These are phyloP conservation scores for Rhinopithecus roxellana DNA, from an alignment of 2,113 vertebrate species.

Conservation along the genomic window DNA sequence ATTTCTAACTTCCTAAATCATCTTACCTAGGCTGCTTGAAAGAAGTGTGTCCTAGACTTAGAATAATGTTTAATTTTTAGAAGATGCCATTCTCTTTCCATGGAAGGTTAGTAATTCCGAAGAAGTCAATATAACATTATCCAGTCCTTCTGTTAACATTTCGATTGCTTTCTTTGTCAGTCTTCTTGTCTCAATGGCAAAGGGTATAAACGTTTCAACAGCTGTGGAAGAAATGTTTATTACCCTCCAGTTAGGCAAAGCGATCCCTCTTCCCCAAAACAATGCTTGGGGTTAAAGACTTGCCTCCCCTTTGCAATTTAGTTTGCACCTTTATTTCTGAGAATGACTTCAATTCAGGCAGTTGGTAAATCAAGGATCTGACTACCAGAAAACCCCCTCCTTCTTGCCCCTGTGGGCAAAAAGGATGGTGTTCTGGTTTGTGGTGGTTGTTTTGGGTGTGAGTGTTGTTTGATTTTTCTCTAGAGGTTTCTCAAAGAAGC, in stretches of 20 bases:
- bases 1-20: background rate
- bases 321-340: background rate
- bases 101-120: background rate
- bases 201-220: background rate
- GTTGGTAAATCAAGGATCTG: background rate
- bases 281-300: background rate
- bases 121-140: rapidly evolving
- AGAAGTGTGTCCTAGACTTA: rapidly evolving
- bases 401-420: background rate
- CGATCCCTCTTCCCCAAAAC: rapidly evolving
- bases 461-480: background rate
- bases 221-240: background rate
- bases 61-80: background rate
- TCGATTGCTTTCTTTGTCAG: background rate
- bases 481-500: background rate
- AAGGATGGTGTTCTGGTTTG: background rate
- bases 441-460: background rate
- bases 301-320: background rate
- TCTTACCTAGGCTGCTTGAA: rapidly evolving
- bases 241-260: background rate
- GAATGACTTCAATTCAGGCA: too few species aligned
- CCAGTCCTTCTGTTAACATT: rapidly evolving
- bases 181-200: background rate
- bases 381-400: background rate
- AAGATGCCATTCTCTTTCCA: rapidly evolving